phyloP scores from a whole-genome alignment of 92 coral and sea anemone species.

The Pocillopora grandis region DNA sequence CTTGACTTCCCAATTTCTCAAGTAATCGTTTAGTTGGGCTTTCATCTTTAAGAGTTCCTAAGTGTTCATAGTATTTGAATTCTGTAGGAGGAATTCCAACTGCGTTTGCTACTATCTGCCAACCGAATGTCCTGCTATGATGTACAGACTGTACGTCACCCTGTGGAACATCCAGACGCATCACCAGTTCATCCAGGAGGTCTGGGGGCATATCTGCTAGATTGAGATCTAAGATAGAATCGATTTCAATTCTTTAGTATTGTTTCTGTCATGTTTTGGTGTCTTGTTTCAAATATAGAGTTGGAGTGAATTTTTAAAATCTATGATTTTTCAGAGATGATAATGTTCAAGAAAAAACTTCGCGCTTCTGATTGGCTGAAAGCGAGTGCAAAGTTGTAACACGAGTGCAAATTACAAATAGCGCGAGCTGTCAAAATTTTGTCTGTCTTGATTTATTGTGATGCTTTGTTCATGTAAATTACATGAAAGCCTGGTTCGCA shows the following conservation, averaged over 20 bases:
- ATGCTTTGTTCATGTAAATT: too few relatives aligned
- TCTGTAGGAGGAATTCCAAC: slow-evolving; percentile 13
- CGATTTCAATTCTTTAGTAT: background rate
- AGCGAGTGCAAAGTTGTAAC: too few relatives aligned
- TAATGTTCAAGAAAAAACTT: too few relatives aligned
- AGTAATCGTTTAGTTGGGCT: slow-evolving; percentile 13
- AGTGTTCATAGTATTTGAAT: background rate
- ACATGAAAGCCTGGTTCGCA: too few relatives aligned
- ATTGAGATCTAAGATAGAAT: slow-evolving; percentile 12
- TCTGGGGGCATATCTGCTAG: slow-evolving; percentile 30
- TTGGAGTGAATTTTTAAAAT: too few relatives aligned
- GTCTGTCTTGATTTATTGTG: too few relatives aligned
- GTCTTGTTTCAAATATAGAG: background rate
- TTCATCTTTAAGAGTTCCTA: background rate
- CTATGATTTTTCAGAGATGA: too few relatives aligned
- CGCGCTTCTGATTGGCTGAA: too few relatives aligned
- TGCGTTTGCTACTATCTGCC: slow-evolving; percentile 20
- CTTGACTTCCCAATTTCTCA: slow-evolving; percentile 21
- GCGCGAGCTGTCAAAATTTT: too few relatives aligned
- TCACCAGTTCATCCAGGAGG: slow-evolving; percentile 9
- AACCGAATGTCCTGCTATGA: background rate
- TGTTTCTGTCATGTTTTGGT: background rate
- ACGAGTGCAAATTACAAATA: too few relatives aligned
- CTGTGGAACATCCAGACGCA: background rate
- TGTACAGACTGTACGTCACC: background rate